Evolutionary conservation across 1,140 invertebrate genomes (phyloP).

Genomic region (Tyrophagus putrescentiae): DNA sequence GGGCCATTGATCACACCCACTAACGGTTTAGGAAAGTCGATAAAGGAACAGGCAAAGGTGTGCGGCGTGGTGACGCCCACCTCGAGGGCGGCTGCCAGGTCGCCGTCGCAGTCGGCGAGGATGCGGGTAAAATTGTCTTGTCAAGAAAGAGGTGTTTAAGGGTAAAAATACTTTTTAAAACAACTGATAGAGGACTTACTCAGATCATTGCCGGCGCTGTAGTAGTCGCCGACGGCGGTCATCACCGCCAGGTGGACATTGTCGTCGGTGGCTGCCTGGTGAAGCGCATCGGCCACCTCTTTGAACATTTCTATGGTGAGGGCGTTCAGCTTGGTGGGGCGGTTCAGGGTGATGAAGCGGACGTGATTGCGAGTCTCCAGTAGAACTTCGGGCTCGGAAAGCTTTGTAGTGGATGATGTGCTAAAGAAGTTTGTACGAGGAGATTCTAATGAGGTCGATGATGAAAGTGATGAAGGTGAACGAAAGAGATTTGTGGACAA

Average conservation of each 20-base stretch:
- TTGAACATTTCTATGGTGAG: constrained; percentile 43
- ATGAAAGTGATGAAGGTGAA: too few species aligned
- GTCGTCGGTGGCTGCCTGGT: constrained; percentile 47
- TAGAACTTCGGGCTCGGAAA: too few species aligned
- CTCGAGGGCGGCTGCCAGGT: background rate
- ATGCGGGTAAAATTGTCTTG: constrained; percentile 24
- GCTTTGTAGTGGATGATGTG: too few species aligned
- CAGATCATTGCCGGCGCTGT: constrained; percentile 74
- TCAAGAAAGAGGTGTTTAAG: too few species aligned
- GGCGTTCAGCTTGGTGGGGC: constrained; percentile 49
- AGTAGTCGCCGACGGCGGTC: constrained; percentile 57
- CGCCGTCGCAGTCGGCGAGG: background rate
- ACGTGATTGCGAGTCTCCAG: background rate
- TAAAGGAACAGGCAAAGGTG: constrained; percentile 57
- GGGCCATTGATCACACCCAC: constrained; percentile 80
- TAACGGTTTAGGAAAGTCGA: constrained; percentile 73
- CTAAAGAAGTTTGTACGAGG: too few species aligned
- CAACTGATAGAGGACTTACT: constrained; percentile 34
- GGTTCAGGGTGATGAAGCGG: constrained; percentile 47
- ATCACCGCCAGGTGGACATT: constrained; percentile 48
- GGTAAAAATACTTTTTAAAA: background rate
- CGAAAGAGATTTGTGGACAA: too few species aligned
- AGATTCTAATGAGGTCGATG: too few species aligned
- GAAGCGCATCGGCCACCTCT: constrained; percentile 44
- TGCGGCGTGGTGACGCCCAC: constrained; percentile 12